A percentile compares a stretch with the other conserved stretches of the same genome.
Conservation (phyloP, 53 echinoderm and acorn worm genomes). For the Antedon mediterranea region DNA sequence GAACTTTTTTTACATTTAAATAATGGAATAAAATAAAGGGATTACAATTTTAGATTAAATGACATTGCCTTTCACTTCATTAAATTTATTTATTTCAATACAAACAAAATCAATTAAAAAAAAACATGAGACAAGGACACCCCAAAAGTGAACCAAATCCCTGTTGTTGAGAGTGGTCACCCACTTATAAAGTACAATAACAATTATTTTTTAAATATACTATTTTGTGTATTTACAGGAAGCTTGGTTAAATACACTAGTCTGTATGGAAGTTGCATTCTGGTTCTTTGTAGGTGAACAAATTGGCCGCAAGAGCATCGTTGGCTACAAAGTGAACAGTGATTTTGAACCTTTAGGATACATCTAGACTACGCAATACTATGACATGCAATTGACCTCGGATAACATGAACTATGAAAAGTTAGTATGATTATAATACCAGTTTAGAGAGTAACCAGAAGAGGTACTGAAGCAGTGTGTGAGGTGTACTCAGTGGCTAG, state of each 20-base stretch:
- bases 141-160: no score
- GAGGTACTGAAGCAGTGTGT: background rate
- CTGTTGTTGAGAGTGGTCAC: no score
- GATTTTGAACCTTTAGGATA: conserved; percentile 54
- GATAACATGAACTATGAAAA: background rate
- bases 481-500: background rate
- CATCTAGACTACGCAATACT: conserved; percentile 18
- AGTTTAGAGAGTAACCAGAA: background rate
- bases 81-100: no score
- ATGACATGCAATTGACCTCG: background rate
- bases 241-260: conserved; percentile 74
- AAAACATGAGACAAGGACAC: no score
- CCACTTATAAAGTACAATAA: no score
- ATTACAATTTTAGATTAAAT: no score
- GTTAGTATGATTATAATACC: background rate
- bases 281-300: conserved; percentile 99
- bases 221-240: conserved; percentile 32
- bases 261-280: conserved; percentile 80
- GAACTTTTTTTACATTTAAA: no score
- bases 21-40: no score
- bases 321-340: conserved; percentile 88
- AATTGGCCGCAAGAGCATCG: conserved; percentile 80
- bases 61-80: no score
- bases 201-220: background rate
- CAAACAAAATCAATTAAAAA: no score